phyloP scores from a whole-genome alignment of 2,888 invertebrate species.

The Drepanosiphum platanoidis region DNA sequence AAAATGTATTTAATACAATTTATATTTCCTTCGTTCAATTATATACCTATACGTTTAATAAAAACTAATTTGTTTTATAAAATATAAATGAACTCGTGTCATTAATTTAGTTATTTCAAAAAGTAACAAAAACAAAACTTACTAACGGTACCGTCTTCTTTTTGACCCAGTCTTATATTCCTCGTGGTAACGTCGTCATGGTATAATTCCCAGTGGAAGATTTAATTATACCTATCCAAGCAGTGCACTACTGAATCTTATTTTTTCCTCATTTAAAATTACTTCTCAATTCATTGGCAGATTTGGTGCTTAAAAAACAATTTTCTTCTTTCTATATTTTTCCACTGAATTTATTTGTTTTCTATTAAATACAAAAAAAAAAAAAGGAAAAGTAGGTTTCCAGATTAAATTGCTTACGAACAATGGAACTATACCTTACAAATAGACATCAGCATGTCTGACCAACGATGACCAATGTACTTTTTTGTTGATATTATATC shows the following conservation, averaged over 20 bases:
- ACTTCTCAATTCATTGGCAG: constrained; percentile 37
- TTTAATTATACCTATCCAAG: constrained; percentile 56
- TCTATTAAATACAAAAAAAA: constrained; percentile 51
- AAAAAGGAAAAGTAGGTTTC: constrained; percentile 61
- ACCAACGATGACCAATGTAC: constrained; percentile 59
- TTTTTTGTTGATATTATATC: constrained; percentile 46
- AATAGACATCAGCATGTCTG: constrained; percentile 42
- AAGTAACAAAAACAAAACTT: constrained; percentile 32
- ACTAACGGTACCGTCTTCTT: constrained; percentile 57
- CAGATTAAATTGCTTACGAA: constrained; percentile 58
- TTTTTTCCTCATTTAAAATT: constrained; percentile 49
- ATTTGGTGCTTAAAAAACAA: constrained; percentile 39
- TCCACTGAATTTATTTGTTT: constrained; percentile 46
- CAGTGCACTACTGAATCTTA: constrained; percentile 40
- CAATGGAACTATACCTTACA: constrained; percentile 46
- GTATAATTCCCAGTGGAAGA: constrained; percentile 37
- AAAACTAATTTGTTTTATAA: background rate
- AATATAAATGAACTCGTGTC: background rate
- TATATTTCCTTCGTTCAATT: background rate
- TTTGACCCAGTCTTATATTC: constrained; percentile 57
- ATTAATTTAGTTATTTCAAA: constrained; percentile 15
- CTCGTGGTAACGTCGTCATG: constrained; percentile 58
- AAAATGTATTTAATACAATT: background rate
- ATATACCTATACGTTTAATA: background rate
- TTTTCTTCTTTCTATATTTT: constrained; percentile 53